These are phyloP conservation scores for Aulostomus chinensis DNA, from an alignment of 2,797 vertebrate species.

Conservation along the genomic window DNA sequence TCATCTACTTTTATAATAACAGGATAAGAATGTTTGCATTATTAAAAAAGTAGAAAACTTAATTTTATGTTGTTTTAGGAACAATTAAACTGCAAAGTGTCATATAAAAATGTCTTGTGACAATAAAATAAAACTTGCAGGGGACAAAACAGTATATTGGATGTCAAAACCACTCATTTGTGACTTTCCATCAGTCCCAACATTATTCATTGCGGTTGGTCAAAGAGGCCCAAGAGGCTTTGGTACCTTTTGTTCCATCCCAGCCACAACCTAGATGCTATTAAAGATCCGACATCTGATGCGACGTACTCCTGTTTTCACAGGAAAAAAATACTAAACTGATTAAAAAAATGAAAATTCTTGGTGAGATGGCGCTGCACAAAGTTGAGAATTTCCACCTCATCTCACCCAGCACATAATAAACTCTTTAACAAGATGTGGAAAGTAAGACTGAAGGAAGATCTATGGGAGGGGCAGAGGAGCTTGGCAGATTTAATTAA, in stretches of 20 bases:
- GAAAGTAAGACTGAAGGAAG: constrained; percentile 88
- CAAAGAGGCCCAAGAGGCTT: constrained; percentile 61
- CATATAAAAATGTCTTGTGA: not conserved
- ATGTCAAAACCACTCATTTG: constrained; percentile 69
- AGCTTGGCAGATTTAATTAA: constrained; percentile 99
- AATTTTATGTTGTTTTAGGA: too few species aligned
- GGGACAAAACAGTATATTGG: constrained; percentile 35
- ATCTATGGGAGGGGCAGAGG: constrained; percentile 90
- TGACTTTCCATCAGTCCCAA: constrained; percentile 75
- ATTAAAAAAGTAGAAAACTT: constrained; percentile 3
- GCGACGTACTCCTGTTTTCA: too few species aligned
- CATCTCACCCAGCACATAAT: constrained; percentile 57
- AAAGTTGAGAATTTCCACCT: constrained; percentile 49
- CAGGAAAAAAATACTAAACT: too few species aligned
- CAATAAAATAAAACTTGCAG: constrained; percentile 1
- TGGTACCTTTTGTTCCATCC: constrained; percentile 53
- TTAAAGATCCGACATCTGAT: too few species aligned
- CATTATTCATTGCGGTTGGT: constrained; percentile 76
- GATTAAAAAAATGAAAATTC: not conserved
- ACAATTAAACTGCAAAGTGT: too few species aligned
- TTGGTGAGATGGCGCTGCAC: not conserved
- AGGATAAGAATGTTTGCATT: constrained; percentile 2
- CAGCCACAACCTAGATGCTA: constrained; percentile 47
- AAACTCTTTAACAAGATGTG: constrained; percentile 79
- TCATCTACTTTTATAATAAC: constrained; percentile 8